Percentiles rank a stretch among this genome's conserved stretches.
These are phyloP conservation scores for Caenorhabditis sp. DNA, from an alignment of 2,888 invertebrate species.

Conservation along the genomic window DNA sequence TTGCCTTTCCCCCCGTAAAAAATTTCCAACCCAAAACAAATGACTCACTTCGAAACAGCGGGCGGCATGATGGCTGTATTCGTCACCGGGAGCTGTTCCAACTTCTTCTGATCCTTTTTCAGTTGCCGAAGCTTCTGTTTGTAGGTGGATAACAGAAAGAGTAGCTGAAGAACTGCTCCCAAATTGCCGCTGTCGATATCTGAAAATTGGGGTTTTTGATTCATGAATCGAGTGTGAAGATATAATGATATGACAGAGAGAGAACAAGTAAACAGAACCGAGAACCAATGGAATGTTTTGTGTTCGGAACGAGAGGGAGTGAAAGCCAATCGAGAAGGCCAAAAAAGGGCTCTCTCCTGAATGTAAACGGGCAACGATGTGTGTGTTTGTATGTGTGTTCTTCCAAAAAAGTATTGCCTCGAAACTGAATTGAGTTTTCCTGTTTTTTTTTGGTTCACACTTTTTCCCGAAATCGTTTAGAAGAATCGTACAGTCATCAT, in stretches of 20 bases:
- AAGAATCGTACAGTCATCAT: slow-evolving; percentile 36
- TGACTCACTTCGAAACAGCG: slow-evolving; percentile 61
- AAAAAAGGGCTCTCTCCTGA: slow-evolving; percentile 35
- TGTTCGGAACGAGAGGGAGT: slow-evolving; percentile 2
- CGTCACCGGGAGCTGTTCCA: slow-evolving; percentile 38
- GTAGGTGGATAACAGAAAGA: slow-evolving; percentile 95
- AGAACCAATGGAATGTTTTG: slow-evolving; percentile 2
- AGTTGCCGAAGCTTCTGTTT: slow-evolving; percentile 85
- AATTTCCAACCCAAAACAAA: not conserved
- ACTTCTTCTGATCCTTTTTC: slow-evolving; percentile 65
- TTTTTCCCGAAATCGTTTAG: slow-evolving; percentile 37
- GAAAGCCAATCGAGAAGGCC: slow-evolving; percentile 21
- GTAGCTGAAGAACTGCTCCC: slow-evolving; percentile 94
- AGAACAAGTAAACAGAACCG: not conserved
- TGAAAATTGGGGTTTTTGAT: no score
- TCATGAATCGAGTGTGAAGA: not conserved
- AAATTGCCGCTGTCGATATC: slow-evolving; percentile 96
- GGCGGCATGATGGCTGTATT: slow-evolving; percentile 51
- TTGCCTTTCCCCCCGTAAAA: not conserved
- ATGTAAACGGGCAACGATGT: slow-evolving; percentile 35
- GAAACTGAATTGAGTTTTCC: slow-evolving; percentile 27
- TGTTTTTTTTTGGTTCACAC: slow-evolving; percentile 8
- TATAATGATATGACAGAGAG: not conserved
- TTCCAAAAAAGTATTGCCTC: slow-evolving; percentile 42
- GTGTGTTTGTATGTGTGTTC: slow-evolving; percentile 37